A percentile compares a stretch with the other conserved stretches of the same genome.
Evolutionary conservation across 1,140 invertebrate genomes (phyloP).

Genomic region (Gryon sp.): DNA sequence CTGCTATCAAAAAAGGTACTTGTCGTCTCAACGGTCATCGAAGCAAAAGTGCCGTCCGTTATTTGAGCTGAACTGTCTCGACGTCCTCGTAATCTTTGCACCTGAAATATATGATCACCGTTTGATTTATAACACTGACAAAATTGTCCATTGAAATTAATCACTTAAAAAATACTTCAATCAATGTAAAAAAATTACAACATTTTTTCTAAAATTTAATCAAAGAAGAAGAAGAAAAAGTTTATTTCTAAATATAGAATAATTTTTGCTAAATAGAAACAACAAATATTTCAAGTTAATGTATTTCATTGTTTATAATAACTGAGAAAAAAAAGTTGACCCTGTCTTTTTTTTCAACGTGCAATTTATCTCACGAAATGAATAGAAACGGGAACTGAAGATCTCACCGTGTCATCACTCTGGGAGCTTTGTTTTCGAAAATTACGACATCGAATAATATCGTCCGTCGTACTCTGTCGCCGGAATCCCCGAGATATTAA

Average conservation of each 20-base stretch:
- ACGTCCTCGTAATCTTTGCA: constrained; percentile 85
- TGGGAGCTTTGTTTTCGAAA: constrained; percentile 90
- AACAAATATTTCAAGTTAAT: too few species aligned
- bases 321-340: too few species aligned
- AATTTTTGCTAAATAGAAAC: too few species aligned
- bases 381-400: neutral
- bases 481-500: constrained; percentile 93
- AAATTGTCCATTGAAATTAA: too few species aligned
- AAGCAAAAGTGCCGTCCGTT: constrained; percentile 93
- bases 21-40: constrained; percentile 95
- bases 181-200: too few species aligned
- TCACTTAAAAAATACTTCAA: too few species aligned
- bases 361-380: neutral
- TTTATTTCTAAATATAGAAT: too few species aligned
- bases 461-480: constrained; percentile 93
- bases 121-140: constrained; percentile 41
- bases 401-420: constrained; percentile 86
- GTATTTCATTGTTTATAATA: too few species aligned
- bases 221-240: too few species aligned
- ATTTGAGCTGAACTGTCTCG: constrained; percentile 94
- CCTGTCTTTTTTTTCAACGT: too few species aligned
- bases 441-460: constrained; percentile 94
- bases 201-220: too few species aligned
- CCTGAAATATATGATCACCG: constrained; percentile 62
- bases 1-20: constrained; percentile 95